These are phyloP conservation scores for Bedellia somnulentella DNA, from an alignment of 2,888 invertebrate species.

Conservation along the genomic window DNA sequence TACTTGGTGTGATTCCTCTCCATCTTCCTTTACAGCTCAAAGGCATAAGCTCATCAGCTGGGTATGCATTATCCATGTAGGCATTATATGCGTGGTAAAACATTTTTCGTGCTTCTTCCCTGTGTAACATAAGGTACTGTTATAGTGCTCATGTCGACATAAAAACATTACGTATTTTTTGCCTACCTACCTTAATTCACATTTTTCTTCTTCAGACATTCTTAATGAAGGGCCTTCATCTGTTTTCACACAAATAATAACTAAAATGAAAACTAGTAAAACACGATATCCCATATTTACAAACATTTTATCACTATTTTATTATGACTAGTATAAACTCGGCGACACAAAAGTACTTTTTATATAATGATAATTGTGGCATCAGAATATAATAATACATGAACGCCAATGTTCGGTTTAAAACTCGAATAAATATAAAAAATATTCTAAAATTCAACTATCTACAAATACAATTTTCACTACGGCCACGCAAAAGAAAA, in stretches of 20 bases:
- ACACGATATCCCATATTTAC: constrained; percentile 40
- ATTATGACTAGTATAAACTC: constrained; percentile 24
- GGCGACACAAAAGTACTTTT: too few relatives aligned
- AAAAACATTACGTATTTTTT: not conserved
- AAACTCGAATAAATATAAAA: too few relatives aligned
- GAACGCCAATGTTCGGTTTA: too few relatives aligned
- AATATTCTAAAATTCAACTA: too few relatives aligned
- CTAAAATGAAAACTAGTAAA: constrained; percentile 39
- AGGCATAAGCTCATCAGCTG: constrained; percentile 98
- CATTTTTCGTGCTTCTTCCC: constrained; percentile 91
- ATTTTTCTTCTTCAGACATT: constrained; percentile 68
- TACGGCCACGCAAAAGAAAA: too few relatives aligned
- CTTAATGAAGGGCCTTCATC: constrained; percentile 32
- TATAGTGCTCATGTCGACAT: too few relatives aligned
- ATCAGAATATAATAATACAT: too few relatives aligned
- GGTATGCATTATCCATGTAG: constrained; percentile 97
- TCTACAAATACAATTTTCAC: too few relatives aligned
- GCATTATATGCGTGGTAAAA: constrained; percentile 95
- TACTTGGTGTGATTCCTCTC: constrained; percentile 83
- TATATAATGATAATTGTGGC: too few relatives aligned
- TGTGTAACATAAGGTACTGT: too few relatives aligned
- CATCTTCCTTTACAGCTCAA: constrained; percentile 91
- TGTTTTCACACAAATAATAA: constrained; percentile 39
- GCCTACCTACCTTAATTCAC: constrained; percentile 60
- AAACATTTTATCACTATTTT: constrained; percentile 29